A percentile compares a stretch with the other conserved stretches of the same genome.
Conservation (phyloP, 2,113 vertebrate genomes). For the Cinclus mexicanus region DNA sequence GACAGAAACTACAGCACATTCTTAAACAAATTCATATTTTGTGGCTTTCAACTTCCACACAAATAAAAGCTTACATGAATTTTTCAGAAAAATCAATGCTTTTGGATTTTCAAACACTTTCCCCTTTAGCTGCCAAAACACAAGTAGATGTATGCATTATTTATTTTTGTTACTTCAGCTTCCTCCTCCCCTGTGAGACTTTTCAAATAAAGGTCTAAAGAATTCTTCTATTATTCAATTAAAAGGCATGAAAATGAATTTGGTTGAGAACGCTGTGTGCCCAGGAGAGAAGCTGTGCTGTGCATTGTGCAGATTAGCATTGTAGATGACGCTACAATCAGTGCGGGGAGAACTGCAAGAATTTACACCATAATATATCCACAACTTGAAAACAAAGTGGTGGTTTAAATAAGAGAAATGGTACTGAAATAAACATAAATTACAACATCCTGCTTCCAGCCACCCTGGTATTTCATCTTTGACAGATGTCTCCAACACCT, state of each 20-base stretch:
- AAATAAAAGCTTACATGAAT: slow-evolving; percentile 45
- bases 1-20: slow-evolving; percentile 57
- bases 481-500: neutral
- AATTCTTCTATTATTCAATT: slow-evolving; percentile 44
- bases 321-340: slow-evolving; percentile 6
- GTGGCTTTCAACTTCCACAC: slow-evolving; percentile 36
- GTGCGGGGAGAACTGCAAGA: neutral
- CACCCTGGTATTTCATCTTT: neutral
- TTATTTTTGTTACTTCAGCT: slow-evolving; percentile 39
- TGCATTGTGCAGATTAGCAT: slow-evolving; percentile 49
- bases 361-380: slow-evolving; percentile 5
- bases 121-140: slow-evolving; percentile 38
- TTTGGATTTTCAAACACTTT: slow-evolving; percentile 47
- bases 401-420: slow-evolving; percentile 17
- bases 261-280: slow-evolving; percentile 25
- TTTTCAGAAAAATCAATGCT: slow-evolving; percentile 51
- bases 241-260: slow-evolving; percentile 66
- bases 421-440: neutral
- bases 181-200: slow-evolving; percentile 25
- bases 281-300: slow-evolving; percentile 58
- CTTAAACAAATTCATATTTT: slow-evolving; percentile 49
- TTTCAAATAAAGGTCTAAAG: slow-evolving; percentile 19
- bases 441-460: slow-evolving; percentile 5
- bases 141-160: slow-evolving; percentile 24
- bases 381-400: slow-evolving; percentile 48